These are phyloP conservation scores for Cerastoderma edule DNA, from an alignment of 2,888 invertebrate genomes.

Conservation along the genomic window DNA sequence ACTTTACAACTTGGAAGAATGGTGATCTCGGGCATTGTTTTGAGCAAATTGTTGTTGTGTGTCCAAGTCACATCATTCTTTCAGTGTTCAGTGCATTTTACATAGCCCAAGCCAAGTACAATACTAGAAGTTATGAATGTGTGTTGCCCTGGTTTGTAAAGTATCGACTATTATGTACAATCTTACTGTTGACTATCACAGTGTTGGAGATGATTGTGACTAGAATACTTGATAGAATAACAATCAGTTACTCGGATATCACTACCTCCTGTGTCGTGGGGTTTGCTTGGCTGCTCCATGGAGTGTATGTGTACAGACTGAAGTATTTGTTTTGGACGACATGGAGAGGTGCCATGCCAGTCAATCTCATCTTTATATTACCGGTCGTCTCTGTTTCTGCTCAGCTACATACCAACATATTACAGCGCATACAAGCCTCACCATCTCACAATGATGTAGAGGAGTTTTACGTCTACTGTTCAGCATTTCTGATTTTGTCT, in stretches of 20 bases:
- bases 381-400: slow-evolving; percentile 89
- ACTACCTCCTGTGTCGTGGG: slow-evolving; percentile 89
- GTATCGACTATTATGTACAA: slow-evolving; percentile 83
- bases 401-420: slow-evolving; percentile 88
- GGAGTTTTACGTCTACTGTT: slow-evolving; percentile 71
- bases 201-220: slow-evolving; percentile 86
- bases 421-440: slow-evolving; percentile 61
- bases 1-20: slow-evolving; percentile 83
- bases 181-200: slow-evolving; percentile 88
- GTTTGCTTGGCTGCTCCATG: slow-evolving; percentile 92
- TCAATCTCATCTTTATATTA: slow-evolving; percentile 89
- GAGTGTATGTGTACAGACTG: slow-evolving; percentile 89
- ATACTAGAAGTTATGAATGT: slow-evolving; percentile 39
- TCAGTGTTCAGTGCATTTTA: slow-evolving; percentile 92
- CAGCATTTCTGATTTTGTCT: slow-evolving; percentile 86
- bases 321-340: slow-evolving; percentile 83
- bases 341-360: slow-evolving; percentile 89
- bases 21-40: slow-evolving; percentile 94
- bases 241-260: slow-evolving; percentile 87
- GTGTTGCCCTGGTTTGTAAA: slow-evolving; percentile 81
- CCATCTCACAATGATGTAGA: slow-evolving; percentile 65
- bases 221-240: slow-evolving; percentile 74
- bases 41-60: slow-evolving; percentile 90
- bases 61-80: slow-evolving; percentile 90
- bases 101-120: slow-evolving; percentile 86